Evolutionary conservation across 1,140 invertebrate species (phyloP).

Genomic region (Oreohelix idahoensis): DNA sequence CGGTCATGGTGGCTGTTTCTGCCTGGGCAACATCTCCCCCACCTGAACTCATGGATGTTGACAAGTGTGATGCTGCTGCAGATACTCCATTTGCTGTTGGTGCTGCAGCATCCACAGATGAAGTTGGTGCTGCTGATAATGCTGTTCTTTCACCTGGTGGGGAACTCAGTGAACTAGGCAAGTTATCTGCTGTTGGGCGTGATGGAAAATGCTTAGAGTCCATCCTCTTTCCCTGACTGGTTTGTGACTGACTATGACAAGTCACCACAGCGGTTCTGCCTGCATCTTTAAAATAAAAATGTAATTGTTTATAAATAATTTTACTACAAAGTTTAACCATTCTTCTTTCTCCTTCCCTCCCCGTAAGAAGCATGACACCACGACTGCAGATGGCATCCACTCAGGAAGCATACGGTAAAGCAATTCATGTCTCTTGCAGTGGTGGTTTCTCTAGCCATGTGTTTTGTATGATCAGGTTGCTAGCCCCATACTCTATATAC

Average conservation of each 20-base stretch:
- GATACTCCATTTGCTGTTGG: background rate
- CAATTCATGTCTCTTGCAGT: too few species aligned
- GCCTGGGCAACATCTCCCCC: constrained; percentile 2
- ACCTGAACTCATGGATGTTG: background rate
- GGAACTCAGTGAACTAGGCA: constrained; percentile 32
- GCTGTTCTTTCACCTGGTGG: constrained; percentile 31
- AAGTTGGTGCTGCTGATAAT: background rate
- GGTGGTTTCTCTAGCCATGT: too few species aligned
- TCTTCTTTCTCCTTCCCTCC: too few species aligned
- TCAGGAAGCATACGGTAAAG: too few species aligned
- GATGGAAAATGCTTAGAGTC: constrained; percentile 48
- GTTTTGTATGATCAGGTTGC: too few species aligned
- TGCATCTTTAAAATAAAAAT: constrained; percentile 16
- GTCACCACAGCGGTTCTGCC: constrained; percentile 8
- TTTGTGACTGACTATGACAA: constrained; percentile 19
- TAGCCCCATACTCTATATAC: too few species aligned
- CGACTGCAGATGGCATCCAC: too few species aligned
- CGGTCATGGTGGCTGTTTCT: background rate
- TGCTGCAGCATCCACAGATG: constrained; percentile 12
- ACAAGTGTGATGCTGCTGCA: background rate
- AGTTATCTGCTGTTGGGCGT: constrained; percentile 43
- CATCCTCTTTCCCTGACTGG: constrained; percentile 40
- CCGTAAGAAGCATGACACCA: too few species aligned
- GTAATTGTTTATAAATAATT: background rate
- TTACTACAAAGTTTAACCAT: too few species aligned